These are phyloP conservation scores for Campylomormyrus numenius DNA, from an alignment of 2,113 vertebrate genomes.

Conservation along the genomic window DNA sequence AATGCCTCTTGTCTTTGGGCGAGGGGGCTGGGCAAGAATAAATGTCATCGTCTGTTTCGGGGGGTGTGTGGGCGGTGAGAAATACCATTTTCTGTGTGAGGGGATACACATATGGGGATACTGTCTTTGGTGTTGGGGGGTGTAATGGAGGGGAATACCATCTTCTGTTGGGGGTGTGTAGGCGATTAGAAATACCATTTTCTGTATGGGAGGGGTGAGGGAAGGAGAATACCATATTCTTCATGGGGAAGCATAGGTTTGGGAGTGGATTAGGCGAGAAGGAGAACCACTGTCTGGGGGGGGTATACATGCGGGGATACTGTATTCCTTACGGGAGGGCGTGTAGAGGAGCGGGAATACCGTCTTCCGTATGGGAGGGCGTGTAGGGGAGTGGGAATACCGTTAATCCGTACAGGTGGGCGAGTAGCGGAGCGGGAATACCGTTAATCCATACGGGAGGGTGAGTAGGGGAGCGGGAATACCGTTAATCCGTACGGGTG, in stretches of 20 bases:
- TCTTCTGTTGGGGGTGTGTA: not conserved
- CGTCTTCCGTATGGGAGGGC: not conserved
- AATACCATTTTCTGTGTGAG: not conserved
- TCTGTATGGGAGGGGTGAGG: not conserved
- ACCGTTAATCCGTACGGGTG: not conserved
- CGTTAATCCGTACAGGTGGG: not conserved
- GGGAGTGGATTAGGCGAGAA: not conserved
- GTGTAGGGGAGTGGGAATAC: not conserved
- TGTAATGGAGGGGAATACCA: not conserved
- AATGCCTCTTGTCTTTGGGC: no score
- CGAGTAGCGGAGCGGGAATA: not conserved
- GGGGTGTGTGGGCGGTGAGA: not conserved
- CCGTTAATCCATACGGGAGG: not conserved
- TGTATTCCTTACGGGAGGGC: not conserved
- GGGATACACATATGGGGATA: not conserved
- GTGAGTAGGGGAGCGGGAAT: not conserved
- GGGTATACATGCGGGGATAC: not conserved
- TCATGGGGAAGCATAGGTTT: not conserved
- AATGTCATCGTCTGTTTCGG: not conserved
- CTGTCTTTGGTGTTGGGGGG: not conserved
- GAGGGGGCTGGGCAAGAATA: no score
- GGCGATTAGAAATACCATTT: not conserved
- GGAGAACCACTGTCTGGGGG: not conserved
- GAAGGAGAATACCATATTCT: not conserved
- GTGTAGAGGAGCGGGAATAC: not conserved